Evolutionary conservation across 2,113 vertebrate species (phyloP).

Genomic region (Menura novaehollandiae): DNA sequence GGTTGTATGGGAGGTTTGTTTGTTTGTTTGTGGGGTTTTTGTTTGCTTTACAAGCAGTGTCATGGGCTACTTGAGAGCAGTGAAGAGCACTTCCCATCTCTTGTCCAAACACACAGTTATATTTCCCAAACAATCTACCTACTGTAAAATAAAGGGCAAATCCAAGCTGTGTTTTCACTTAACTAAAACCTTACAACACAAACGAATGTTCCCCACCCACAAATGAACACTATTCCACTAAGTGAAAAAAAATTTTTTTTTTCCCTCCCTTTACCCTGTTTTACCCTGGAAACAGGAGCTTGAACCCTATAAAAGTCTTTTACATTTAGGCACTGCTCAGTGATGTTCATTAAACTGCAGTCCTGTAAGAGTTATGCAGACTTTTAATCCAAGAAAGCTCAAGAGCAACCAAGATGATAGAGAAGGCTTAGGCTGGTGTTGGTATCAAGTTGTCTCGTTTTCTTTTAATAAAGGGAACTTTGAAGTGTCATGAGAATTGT

Average conservation of each 20-base stretch:
- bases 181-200: neutral
- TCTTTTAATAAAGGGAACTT: neutral
- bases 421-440: neutral
- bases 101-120: neutral
- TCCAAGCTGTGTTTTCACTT: neutral
- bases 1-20: neutral
- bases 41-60: neutral
- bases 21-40: neutral
- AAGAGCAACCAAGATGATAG: neutral
- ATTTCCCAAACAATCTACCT: neutral
- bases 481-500: neutral
- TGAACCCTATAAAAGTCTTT: neutral
- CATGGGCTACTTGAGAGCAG: neutral
- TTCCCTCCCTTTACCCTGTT: neutral
- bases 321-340: neutral
- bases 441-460: neutral
- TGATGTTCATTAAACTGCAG: neutral
- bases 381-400: neutral
- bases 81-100: neutral
- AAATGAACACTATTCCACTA: neutral
- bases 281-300: neutral
- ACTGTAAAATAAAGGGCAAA: neutral
- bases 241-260: neutral
- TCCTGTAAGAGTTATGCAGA: neutral
- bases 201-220: accelerated